Conservation (phyloP, 2,113 vertebrate genomes). For the Nibea albiflora region DNA sequence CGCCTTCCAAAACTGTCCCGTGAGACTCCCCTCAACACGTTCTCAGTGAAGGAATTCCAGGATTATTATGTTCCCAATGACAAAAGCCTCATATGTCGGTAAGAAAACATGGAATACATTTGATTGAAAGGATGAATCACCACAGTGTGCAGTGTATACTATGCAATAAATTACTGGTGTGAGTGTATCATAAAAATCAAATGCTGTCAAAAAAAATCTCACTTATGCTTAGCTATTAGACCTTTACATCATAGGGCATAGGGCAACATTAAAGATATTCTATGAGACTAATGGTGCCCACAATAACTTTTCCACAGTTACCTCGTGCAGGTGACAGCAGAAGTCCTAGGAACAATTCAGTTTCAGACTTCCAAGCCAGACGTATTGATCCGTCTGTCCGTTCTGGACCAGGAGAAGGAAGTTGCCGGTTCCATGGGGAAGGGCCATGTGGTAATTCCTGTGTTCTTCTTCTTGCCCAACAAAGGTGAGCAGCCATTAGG, state of each 20-base stretch:
- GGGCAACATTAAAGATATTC: neutral
- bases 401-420: constrained; percentile 87
- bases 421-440: constrained; percentile 81
- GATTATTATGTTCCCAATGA: too few species aligned
- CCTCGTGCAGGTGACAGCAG: constrained; percentile 77
- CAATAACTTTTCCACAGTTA: constrained; percentile 79
- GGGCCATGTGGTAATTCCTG: constrained; percentile 88
- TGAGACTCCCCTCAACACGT: constrained; percentile 79
- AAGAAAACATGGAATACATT: too few species aligned
- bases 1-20: constrained; percentile 83
- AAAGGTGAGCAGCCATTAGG: constrained; percentile 80
- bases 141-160: too few species aligned
- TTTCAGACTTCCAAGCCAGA: constrained; percentile 88
- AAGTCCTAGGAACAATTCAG: constrained; percentile 86
- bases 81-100: too few species aligned
- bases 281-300: neutral
- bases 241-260: too few species aligned
- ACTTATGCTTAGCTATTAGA: neutral
- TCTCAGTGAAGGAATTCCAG: constrained; percentile 86
- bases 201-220: neutral
- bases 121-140: too few species aligned
- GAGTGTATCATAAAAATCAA: neutral
- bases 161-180: too few species aligned
- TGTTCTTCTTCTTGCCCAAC: constrained; percentile 84
- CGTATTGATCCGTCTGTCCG: constrained; percentile 85